Conservation (phyloP, 1,140 invertebrate species). For the Brachionus asplanchnoidis region DNA sequence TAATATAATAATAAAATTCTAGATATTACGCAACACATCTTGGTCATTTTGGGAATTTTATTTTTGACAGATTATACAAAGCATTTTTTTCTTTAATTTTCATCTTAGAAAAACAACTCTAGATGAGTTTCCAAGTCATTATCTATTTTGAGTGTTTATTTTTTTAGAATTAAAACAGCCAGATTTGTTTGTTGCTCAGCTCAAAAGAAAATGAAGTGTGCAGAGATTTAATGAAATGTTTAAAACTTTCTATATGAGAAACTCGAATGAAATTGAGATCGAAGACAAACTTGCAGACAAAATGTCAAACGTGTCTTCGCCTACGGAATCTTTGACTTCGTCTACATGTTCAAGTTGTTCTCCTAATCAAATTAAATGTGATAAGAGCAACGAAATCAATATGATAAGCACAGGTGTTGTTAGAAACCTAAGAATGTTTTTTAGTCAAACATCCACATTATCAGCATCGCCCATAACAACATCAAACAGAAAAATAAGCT, state of each 20-base stretch:
- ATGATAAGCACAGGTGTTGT: slow-evolving; percentile 35
- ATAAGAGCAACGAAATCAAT: slow-evolving; percentile 13
- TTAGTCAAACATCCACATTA: slow-evolving; percentile 22
- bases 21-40: not conserved
- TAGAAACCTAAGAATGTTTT: slow-evolving; percentile 10
- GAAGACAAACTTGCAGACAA: not conserved
- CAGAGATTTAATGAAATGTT: not conserved
- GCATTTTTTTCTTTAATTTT: not conserved
- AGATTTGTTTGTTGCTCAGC: not conserved
- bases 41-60: not conserved
- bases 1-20: not conserved
- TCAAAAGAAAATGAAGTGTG: not conserved
- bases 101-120: not conserved
- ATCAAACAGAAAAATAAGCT: not conserved
- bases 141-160: not conserved
- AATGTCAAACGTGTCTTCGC: not conserved
- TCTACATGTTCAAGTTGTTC: not conserved
- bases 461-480: slow-evolving; percentile 25
- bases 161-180: not conserved
- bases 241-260: not conserved
- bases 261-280: not conserved
- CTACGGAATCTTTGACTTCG: not conserved
- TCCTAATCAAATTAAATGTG: not conserved
- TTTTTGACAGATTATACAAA: not conserved
- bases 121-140: not conserved